A percentile compares a stretch with the other conserved stretches of the same genome.
These are phyloP conservation scores for Tiaroga cobitis DNA, from an alignment of 2,797 vertebrate genomes.

Conservation along the genomic window DNA sequence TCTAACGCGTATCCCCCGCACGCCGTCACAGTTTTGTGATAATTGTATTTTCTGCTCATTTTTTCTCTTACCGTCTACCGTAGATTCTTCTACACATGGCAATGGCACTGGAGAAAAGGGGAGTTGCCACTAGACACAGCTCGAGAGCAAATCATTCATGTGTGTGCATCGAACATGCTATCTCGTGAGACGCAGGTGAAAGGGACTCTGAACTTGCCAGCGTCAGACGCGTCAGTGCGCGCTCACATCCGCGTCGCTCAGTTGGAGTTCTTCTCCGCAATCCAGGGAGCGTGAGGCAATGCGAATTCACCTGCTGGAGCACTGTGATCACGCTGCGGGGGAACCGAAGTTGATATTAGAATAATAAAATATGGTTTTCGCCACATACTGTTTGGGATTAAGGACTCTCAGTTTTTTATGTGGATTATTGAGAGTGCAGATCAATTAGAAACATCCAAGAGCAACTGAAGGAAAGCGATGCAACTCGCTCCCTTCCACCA, in stretches of 20 bases:
- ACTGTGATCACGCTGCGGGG: conserved; percentile 49
- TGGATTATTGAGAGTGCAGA: conserved; percentile 65
- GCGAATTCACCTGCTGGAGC: conserved; percentile 62
- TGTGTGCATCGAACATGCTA: conserved; percentile 12
- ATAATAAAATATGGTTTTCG: conserved; percentile 35
- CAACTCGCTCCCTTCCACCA: conserved; percentile 34
- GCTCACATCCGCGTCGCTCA: conserved; percentile 52
- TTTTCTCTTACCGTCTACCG: conserved; percentile 21
- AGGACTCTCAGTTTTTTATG: conserved; percentile 7
- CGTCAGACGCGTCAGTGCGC: conserved; percentile 45
- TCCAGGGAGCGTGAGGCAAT: conserved; percentile 49
- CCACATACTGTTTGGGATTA: conserved; percentile 27
- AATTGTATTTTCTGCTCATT: conserved; percentile 12
- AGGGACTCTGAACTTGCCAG: conserved; percentile 43
- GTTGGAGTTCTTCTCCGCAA: conserved; percentile 61
- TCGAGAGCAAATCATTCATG: conserved; percentile 24
- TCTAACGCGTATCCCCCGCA: conserved; percentile 27
- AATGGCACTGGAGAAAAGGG: conserved; percentile 24
- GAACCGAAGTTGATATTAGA: conserved; percentile 48
- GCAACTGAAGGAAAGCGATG: conserved; percentile 62
- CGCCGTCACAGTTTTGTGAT: conserved; percentile 38
- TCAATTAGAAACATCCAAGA: conserved; percentile 54
- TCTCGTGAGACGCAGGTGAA: conserved; percentile 57
- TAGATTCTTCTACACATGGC: not conserved
- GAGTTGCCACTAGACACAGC: conserved; percentile 27